phyloP scores from a whole-genome alignment of 2,888 invertebrate genomes.

The Oscheius onirici region DNA sequence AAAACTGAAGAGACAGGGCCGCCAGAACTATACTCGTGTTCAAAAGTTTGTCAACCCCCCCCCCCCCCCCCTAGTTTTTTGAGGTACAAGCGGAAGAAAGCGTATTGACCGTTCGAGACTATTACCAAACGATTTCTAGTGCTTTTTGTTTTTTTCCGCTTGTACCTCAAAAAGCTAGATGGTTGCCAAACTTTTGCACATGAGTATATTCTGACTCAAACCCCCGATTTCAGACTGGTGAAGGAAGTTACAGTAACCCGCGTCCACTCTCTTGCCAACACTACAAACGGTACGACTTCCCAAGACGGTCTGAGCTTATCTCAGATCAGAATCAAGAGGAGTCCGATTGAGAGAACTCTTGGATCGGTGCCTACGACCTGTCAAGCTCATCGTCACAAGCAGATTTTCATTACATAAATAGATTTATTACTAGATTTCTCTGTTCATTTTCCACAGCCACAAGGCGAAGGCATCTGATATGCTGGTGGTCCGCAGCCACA shows the following conservation, averaged over 20 bases:
- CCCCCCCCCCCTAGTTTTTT: no score
- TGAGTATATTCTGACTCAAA: background rate
- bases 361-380: background rate
- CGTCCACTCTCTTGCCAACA: background rate
- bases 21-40: no score
- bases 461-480: background rate
- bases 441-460: constrained; percentile 10
- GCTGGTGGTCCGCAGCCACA: no score
- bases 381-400: background rate
- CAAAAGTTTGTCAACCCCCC: no score
- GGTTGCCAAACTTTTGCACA: no score
- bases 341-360: constrained; percentile 1
- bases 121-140: no score
- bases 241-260: background rate
- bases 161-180: no score
- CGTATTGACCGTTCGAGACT: no score
- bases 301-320: background rate
- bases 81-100: no score
- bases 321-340: background rate
- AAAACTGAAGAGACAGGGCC: no score
- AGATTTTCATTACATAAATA: background rate
- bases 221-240: background rate
- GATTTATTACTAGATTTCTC: background rate
- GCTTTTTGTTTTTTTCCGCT: no score
- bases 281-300: background rate